Conservation (phyloP, 2,797 vertebrate species). For the Tokudaia tokunoshimensis region DNA sequence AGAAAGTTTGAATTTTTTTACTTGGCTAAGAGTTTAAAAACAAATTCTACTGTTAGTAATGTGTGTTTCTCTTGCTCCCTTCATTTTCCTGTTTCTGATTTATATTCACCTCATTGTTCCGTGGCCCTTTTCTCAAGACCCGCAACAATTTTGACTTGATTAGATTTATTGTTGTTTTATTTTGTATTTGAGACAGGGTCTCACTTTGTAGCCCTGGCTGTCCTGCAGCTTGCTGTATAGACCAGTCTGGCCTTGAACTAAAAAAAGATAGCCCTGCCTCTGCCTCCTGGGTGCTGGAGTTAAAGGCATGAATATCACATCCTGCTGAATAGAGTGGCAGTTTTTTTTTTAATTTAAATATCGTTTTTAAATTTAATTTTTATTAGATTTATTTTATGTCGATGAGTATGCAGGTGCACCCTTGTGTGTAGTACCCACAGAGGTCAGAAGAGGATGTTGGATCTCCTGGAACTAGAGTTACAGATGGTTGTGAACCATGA, state of each 20-base stretch:
- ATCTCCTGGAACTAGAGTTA: background rate
- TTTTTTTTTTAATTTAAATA: background rate
- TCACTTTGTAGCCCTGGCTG: background rate
- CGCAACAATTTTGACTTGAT: constrained; percentile 59
- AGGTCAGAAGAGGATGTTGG: background rate
- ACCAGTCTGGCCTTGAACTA: background rate
- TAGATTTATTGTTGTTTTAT: constrained; percentile 11
- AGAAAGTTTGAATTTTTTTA: constrained; percentile 63
- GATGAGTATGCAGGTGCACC: background rate
- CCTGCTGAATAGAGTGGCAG: background rate
- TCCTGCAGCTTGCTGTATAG: background rate
- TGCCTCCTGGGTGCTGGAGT: background rate
- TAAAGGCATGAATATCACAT: background rate
- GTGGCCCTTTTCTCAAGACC: background rate
- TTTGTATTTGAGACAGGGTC: background rate
- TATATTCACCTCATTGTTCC: background rate
- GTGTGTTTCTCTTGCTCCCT: constrained; percentile 47
- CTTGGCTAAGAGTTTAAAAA: constrained; percentile 66
- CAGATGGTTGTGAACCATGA: background rate
- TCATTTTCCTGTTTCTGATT: background rate
- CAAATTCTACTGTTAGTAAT: constrained; percentile 57
- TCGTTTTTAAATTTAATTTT: background rate
- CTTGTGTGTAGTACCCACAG: background rate
- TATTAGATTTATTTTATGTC: background rate
- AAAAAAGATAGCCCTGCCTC: background rate